A percentile compares a stretch with the other conserved stretches of the same genome.
phyloP scores from a whole-genome alignment of 2,888 invertebrate species.

The Maniola hyperantus region DNA sequence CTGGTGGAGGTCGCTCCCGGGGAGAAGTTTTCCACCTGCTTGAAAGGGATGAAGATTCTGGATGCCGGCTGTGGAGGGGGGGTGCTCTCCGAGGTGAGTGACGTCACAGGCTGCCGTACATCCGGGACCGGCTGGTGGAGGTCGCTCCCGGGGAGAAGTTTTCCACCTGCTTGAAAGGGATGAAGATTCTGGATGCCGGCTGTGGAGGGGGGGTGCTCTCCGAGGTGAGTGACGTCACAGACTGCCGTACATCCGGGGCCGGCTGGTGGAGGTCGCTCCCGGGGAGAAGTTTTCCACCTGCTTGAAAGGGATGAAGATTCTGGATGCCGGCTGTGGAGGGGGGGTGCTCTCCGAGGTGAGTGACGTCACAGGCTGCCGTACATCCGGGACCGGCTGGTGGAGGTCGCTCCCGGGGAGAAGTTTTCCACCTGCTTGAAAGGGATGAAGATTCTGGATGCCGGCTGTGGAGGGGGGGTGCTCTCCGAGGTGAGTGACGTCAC shows the following conservation, averaged over 20 bases:
- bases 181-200: slow-evolving; percentile 92
- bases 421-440: slow-evolving; percentile 84
- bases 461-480: slow-evolving; percentile 94
- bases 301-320: too few relatives aligned
- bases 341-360: too few relatives aligned
- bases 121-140: slow-evolving; percentile 87
- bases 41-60: too few relatives aligned
- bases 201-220: slow-evolving; percentile 94
- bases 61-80: too few relatives aligned
- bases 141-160: slow-evolving; percentile 63
- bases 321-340: too few relatives aligned
- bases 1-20: too few relatives aligned
- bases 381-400: slow-evolving; percentile 87
- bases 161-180: slow-evolving; percentile 83
- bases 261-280: too few relatives aligned
- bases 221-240: slow-evolving; percentile 74
- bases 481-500: slow-evolving; percentile 82
- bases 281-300: too few relatives aligned
- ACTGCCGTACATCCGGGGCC: too few relatives aligned
- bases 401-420: slow-evolving; percentile 63
- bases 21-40: too few relatives aligned
- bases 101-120: slow-evolving; percentile 84
- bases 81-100: too few relatives aligned
- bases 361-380: slow-evolving; percentile 83
- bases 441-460: slow-evolving; percentile 91